phyloP scores from a whole-genome alignment of 2,113 vertebrate species.

The Origma solitaria region DNA sequence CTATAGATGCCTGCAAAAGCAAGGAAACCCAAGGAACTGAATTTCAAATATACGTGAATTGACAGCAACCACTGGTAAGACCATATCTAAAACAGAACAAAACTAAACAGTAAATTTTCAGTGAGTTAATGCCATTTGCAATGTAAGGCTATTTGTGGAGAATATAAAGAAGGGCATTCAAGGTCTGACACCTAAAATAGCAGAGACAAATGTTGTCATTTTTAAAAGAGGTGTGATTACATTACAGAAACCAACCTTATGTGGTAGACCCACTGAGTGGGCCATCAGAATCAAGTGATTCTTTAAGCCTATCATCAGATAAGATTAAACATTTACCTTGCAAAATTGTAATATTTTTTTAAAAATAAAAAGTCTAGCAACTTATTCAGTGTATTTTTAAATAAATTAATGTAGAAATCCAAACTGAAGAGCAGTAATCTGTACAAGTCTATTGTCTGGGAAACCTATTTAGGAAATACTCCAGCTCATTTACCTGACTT shows the following conservation, averaged over 20 bases:
- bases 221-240: background rate
- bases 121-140: background rate
- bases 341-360: background rate
- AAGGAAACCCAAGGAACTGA: background rate
- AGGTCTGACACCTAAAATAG: background rate
- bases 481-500: background rate
- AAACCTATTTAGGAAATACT: background rate
- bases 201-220: background rate
- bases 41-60: background rate
- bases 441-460: background rate
- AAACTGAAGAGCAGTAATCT: background rate
- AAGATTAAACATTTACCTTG: background rate
- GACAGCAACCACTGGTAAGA: background rate
- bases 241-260: background rate
- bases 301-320: background rate
- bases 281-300: background rate
- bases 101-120: background rate
- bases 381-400: background rate
- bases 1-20: background rate
- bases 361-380: background rate
- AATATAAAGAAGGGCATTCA: background rate
- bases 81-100: background rate
- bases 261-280: background rate
- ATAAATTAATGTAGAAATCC: background rate
- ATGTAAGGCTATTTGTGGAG: background rate